Evolutionary conservation across 2,113 vertebrate species (phyloP).

Genomic region (Calidris pygmaea): DNA sequence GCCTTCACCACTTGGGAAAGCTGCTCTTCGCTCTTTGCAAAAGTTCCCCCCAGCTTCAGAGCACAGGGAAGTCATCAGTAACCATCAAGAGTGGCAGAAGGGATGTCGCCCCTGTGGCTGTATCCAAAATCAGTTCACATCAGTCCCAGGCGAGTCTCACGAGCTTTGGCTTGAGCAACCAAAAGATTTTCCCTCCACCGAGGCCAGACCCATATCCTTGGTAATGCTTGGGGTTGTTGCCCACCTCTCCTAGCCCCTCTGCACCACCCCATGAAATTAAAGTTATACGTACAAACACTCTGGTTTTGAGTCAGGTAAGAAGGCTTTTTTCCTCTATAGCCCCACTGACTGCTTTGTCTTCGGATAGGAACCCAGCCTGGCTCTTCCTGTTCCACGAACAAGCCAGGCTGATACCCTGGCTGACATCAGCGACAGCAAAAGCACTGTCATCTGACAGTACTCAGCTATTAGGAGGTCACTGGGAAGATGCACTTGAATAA

Average conservation of each 20-base stretch:
- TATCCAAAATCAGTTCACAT: neutral
- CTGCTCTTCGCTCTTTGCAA: neutral
- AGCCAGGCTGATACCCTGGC: neutral
- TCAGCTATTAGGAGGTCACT: neutral
- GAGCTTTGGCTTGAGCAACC: neutral
- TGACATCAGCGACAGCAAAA: neutral
- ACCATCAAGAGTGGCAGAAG: neutral
- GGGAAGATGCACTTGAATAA: constrained; percentile 4
- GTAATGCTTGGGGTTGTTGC: neutral
- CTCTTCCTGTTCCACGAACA: neutral
- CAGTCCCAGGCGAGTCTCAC: neutral
- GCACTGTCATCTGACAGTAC: neutral
- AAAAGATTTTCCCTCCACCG: neutral
- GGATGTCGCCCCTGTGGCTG: neutral
- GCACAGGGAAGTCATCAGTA: fast-evolving
- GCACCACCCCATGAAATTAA: neutral
- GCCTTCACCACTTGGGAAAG: neutral
- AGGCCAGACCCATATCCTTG: neutral
- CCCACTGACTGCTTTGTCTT: neutral
- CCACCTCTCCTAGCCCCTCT: neutral
- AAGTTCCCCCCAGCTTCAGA: neutral
- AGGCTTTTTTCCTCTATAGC: neutral
- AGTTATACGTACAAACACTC: neutral
- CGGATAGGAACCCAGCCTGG: neutral
- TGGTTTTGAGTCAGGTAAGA: neutral